These are phyloP conservation scores for Pogonocichla stellata DNA, from an alignment of 2,113 vertebrate genomes.

Conservation along the genomic window DNA sequence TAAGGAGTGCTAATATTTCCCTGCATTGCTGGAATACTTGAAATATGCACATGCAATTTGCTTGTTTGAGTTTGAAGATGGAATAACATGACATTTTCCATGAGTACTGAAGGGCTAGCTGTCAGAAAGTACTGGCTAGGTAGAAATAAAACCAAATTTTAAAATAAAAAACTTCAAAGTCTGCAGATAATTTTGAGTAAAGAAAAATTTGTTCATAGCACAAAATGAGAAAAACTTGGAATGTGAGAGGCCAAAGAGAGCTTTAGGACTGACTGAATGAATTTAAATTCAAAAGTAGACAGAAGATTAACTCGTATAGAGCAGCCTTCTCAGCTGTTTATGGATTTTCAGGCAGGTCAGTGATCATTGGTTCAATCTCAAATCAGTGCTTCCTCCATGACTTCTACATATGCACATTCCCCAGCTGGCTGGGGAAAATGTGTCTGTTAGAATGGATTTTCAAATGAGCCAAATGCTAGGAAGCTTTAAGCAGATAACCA, in stretches of 20 bases:
- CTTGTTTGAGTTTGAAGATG: neutral
- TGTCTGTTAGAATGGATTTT: neutral
- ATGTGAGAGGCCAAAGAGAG: neutral
- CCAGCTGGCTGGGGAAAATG: neutral
- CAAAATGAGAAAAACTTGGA: neutral
- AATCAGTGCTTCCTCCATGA: neutral
- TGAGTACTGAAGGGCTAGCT: neutral
- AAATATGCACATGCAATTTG: slow-evolving; percentile 21
- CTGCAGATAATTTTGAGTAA: neutral
- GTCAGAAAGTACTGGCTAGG: slow-evolving; percentile 13
- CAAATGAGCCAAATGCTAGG: neutral
- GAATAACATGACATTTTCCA: neutral
- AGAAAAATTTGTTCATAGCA: neutral
- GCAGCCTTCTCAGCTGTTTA: neutral
- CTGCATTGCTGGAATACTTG: slow-evolving; percentile 30
- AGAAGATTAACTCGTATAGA: neutral
- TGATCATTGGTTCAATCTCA: neutral
- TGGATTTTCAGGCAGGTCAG: neutral
- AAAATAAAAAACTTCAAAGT: neutral
- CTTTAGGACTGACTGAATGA: neutral
- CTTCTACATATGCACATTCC: neutral
- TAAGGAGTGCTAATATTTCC: neutral
- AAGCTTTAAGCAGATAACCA: neutral
- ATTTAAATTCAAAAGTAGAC: neutral
- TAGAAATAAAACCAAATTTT: neutral